Base-by-base conservation (phyloP, 2,888 invertebrate genomes). In the Drosophila emarginata region DNA sequence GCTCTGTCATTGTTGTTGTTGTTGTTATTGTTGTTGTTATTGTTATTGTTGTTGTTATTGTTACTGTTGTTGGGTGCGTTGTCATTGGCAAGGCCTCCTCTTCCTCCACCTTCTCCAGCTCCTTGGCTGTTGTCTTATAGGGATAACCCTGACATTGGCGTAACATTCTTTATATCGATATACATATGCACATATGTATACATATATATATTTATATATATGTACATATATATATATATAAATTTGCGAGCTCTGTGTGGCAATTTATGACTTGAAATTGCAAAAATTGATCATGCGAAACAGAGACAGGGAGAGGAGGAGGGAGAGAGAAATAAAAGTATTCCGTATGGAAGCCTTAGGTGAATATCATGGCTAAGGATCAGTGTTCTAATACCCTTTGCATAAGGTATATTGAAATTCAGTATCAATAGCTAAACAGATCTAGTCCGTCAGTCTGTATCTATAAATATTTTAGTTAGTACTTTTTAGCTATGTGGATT, bases 211-310 rank as follows among this genome's bases (percentile, higher is more conserved):
- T 66, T 26, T 18, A 36, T 69, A 18, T 37, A 56, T 12, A 37
- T 56, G 11, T n/a, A 56, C 37, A 21, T 37, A 60, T 67, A 36
- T 15, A 40, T 66, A 73, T 67, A 82, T 88, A 86, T 6, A 54
- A 54, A 88, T 82, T 81, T 81, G 81, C 85, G 79, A 87, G 79
- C 79, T 82, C 87, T 70, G 74, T 79, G 82, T 85, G 82, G 72
- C 86, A 86, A 81, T 81, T 81, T 81, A 81, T 81, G 81, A 81
- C 81, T 81, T 79, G 86, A 82, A 85, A 85, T 77, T 85, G 88
- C 54, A 36, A 18, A 53, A 54, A 54, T 45, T 32, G 45, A 56
- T 62, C 11, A 26, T 9, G 32, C 12, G 9, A 6, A 4, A 54
- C 14, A 36, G n/a, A 12, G 50, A 21, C 12, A 12, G 9, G 15